These are phyloP conservation scores for Aurelia sp. DNA, from an alignment of 30 jellyfish, hydroid and myxozoan species.

Conservation along the genomic window DNA sequence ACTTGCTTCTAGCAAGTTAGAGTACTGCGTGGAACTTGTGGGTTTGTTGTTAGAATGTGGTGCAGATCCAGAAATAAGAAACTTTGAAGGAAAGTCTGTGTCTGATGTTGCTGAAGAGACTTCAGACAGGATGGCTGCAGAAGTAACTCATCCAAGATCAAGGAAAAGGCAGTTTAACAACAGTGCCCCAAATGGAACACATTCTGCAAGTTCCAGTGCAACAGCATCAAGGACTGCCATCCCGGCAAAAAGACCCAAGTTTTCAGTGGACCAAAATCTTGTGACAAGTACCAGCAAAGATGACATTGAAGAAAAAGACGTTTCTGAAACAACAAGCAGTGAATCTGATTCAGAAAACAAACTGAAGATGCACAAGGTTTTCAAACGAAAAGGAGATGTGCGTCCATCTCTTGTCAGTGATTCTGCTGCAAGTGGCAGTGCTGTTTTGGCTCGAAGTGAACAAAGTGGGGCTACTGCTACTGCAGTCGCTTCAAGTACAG, in stretches of 20 bases:
- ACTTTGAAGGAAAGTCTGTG: conserved; percentile 36
- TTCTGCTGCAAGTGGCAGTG: background rate
- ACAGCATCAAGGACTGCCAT: background rate
- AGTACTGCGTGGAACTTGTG: conserved; percentile 14
- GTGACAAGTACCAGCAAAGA: conserved; percentile 42
- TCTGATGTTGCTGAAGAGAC: conserved; percentile 37
- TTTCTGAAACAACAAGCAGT: background rate
- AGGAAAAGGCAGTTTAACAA: background rate
- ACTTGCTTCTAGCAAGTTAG: conserved; percentile 20
- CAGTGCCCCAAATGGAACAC: background rate
- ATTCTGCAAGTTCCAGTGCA: background rate
- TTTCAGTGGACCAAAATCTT: background rate
- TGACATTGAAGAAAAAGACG: background rate
- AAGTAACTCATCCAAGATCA: background rate
- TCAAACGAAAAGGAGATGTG: conserved; percentile 4
- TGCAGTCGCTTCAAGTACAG: conserved; percentile 8
- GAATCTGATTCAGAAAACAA: background rate
- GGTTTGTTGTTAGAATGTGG: conserved; percentile 26
- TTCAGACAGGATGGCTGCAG: conserved; percentile 3
- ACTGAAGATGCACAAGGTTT: background rate
- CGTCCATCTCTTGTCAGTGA: conserved; percentile 32
- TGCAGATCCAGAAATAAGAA: conserved; percentile 36
- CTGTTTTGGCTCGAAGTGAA: background rate
- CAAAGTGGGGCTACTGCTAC: background rate
- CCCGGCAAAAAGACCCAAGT: conserved; percentile 3